These are phyloP conservation scores for Syngnathus acus DNA, from an alignment of 2,797 vertebrate genomes.

Conservation along the genomic window DNA sequence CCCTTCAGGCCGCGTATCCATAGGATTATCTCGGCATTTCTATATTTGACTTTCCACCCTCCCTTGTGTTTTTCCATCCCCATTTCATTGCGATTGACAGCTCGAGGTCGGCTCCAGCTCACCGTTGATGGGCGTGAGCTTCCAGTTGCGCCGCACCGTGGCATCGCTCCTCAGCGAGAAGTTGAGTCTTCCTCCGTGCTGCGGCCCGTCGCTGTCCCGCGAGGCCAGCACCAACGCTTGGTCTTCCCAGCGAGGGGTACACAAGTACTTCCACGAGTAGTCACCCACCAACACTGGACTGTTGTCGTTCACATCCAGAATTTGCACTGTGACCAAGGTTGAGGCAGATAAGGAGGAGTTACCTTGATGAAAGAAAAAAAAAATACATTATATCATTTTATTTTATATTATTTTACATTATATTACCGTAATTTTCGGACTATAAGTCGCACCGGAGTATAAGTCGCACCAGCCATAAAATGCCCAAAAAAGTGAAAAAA, in stretches of 20 bases:
- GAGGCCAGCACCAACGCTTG: slow-evolving; percentile 75
- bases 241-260: slow-evolving; percentile 75
- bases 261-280: slow-evolving; percentile 76
- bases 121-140: slow-evolving; percentile 78
- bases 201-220: slow-evolving; percentile 63
- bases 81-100: not conserved
- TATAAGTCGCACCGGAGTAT: too few relatives aligned
- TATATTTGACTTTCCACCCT: not conserved
- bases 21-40: not conserved
- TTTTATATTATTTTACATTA: too few relatives aligned
- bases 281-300: slow-evolving; percentile 69
- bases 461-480: too few relatives aligned
- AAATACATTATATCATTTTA: not conserved
- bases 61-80: not conserved
- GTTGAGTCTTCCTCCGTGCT: slow-evolving; percentile 68
- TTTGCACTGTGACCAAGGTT: slow-evolving; percentile 72
- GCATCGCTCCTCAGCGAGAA: slow-evolving; percentile 77
- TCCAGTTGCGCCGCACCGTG: slow-evolving; percentile 75
- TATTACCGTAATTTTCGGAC: too few relatives aligned
- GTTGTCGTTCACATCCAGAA: slow-evolving; percentile 74
- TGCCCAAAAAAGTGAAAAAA: too few relatives aligned
- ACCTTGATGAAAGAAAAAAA: slow-evolving; percentile 44
- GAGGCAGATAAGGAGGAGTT: slow-evolving; percentile 71
- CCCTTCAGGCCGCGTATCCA: not conserved
- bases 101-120: slow-evolving; percentile 8